Evolutionary conservation across 2,797 vertebrate genomes (phyloP), one percentile per base, ranked within the genome.

Genomic region (Oreortyx pictus): DNA sequence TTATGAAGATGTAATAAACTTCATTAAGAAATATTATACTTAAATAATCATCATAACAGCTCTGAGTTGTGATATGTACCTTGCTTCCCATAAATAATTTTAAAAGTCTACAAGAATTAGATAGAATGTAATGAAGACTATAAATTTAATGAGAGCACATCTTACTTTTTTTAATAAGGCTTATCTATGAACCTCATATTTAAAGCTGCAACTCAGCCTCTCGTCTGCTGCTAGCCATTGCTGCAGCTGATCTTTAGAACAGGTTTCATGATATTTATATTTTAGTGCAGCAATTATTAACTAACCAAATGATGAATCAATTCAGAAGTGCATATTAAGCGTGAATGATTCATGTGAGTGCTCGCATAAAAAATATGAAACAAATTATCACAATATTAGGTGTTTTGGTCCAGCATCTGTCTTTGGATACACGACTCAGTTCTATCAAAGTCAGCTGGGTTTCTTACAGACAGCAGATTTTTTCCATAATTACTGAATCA

Each of bases 371-470:
- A 75, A 76, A 89, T 33, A 6, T 41, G 77, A 83, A 88, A 74
- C 6, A 82, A 84, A 71, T 64, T 52, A 76, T 6, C 61, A 46
- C 9, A 49, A 4, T 19, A 60, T 70, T 70, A 83, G 74, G 29
- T 82, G 80, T 39, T 86, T 70, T 46, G 44, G 80, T 85, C 77
- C 64, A 84, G 72, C 46, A 79, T 73, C 81, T 85, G 47, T 82
- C 72, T 66, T 75, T 64, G 62, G 56, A 52, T 74, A 37, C 15
- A 15, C 11, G 19, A 72, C 60, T 84, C 31, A 25, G 4, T 82
- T 67, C 82, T 73, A 33, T 24, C 31, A 22, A 90, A 81, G 72
- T 81, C 66, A 83, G 20, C 7, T 49, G 50, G 73, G 80, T 37
- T 87, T 92, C 44, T 81, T 81, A 78, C 23, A 67, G 88, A 79